Conservation (phyloP, 1,140 invertebrate genomes). For the Leptoteleia sp. region DNA sequence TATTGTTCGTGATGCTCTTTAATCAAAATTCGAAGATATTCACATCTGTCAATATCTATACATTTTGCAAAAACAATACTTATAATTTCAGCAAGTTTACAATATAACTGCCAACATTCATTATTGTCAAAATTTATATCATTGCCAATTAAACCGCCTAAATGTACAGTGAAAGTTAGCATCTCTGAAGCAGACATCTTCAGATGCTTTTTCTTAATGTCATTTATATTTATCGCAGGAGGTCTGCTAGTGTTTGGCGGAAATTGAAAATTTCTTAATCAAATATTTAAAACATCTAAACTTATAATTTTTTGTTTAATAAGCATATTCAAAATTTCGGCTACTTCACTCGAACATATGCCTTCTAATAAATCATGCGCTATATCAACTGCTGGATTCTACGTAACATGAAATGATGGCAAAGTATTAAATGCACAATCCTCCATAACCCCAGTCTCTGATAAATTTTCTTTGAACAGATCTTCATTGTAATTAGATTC, state of each 20-base stretch:
- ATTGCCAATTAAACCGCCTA: too few species aligned
- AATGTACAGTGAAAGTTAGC: too few species aligned
- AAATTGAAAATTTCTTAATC: too few species aligned
- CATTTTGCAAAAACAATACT: neutral
- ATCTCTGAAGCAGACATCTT: too few species aligned
- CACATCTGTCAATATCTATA: conserved; percentile 3
- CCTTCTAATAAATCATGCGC: neutral
- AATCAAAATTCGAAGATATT: neutral
- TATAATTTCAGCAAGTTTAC: too few species aligned
- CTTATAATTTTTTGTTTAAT: neutral
- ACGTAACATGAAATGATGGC: neutral
- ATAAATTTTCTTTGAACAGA: neutral
- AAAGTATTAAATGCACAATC: neutral
- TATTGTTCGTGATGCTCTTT: neutral
- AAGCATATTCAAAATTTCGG: conserved; percentile 2
- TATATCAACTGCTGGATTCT: neutral
- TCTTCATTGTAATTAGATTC: neutral
- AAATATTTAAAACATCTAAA: conserved; percentile 19
- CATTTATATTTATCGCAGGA: too few species aligned
- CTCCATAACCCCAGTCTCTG: neutral
- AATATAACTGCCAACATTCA: too few species aligned
- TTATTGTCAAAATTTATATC: too few species aligned
- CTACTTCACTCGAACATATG: conserved; percentile 12
- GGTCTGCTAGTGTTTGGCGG: too few species aligned
- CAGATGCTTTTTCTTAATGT: too few species aligned